Base-by-base conservation (phyloP, 2,888 invertebrate species). In the Eurois occulta region DNA sequence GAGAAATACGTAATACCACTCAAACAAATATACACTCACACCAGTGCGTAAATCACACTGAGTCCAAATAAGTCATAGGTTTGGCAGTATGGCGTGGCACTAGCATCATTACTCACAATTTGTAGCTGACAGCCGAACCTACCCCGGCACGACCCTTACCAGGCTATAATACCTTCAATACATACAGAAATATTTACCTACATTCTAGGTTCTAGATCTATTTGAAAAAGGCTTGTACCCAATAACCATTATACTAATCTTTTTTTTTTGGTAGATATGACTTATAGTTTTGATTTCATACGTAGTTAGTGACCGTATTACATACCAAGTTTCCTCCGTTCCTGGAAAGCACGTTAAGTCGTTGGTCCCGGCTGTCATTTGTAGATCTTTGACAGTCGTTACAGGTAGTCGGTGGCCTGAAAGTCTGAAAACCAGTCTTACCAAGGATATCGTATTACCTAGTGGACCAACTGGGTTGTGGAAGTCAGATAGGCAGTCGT, bases 31-130 rank as follows among this genome's bases (percentile, higher is more conserved):
- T n/a, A n/a, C n/a, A n/a, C n/a, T 43, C 76, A 13, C 35, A 38
- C 2, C 4, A 38, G n/a, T 70, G 28, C 43, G 28, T 60, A 67
- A 77, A 65, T 76, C 48, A 65, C 48, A 43, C 28, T 6, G n/a
- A 62, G n/a, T 13, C 41, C 82, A 67, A 80, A 77, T 83, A 80
- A 77, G 60, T 80, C 83, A 41, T 48, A 81, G 65, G 66, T 76
- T 80, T 66, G 55, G 43, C 66, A 65, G 55, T 28, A 52, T 4
- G 55, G n/a, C 52, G 41, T 41, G 2, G 48, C 73, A 46, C 72
- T 48, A 1, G 43, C 65, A 52, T 75, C 78, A 86, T 83, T 86
- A 82, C 75, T 85, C 76, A 85, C 86, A 72, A 82, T 86, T 86
- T 79, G 70, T 52, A 58, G 16, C 38, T 64, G 76, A 80, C 77